Conservation (phyloP, 2,888 invertebrate species). For the Aphidius colemani region DNA sequence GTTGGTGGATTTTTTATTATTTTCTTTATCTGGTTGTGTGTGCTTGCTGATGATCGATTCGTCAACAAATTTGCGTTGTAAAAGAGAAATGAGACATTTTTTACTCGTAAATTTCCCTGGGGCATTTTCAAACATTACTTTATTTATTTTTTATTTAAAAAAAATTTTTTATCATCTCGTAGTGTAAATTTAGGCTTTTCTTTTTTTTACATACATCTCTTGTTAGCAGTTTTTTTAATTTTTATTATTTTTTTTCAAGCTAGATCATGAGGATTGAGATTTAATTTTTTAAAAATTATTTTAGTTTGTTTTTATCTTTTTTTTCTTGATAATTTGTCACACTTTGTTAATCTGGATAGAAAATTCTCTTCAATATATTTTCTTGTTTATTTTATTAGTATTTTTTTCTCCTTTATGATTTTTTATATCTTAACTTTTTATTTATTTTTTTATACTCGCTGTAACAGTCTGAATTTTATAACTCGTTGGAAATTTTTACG, state of each 20-base stretch:
- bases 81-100: conserved; percentile 17
- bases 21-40: conserved; percentile 1
- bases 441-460: not conserved
- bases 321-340: no score
- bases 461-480: conserved; percentile 25
- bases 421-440: not conserved
- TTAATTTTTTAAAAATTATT: not conserved
- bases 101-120: conserved; percentile 32
- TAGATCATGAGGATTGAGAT: not conserved
- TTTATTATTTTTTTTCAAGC: not conserved
- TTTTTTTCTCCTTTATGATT: not conserved
- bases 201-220: not conserved
- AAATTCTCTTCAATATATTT: not conserved
- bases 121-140: conserved; percentile 11
- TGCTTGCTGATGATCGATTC: conserved; percentile 29
- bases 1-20: conserved; percentile 18
- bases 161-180: no score
- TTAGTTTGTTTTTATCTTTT: not conserved
- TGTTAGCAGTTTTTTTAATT: not conserved
- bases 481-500: conserved; percentile 31
- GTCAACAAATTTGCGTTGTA: conserved; percentile 33
- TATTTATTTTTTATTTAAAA: conserved; percentile 17
- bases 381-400: not conserved
- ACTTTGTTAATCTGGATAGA: no score
- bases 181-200: not conserved